Base-by-base conservation (phyloP, 2,113 vertebrate species). In the Anhinga rufa region DNA sequence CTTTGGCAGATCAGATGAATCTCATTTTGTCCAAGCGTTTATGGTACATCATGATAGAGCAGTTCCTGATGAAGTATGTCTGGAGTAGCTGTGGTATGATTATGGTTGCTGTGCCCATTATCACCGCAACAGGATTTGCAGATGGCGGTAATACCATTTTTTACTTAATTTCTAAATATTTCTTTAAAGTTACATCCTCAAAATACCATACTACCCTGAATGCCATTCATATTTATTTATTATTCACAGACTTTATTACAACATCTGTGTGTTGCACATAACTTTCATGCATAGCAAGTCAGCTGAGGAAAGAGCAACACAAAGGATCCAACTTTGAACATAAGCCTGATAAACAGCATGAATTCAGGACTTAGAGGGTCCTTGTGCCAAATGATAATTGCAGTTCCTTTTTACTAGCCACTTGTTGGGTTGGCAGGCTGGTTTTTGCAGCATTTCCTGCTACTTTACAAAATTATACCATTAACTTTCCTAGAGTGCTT, bases 11-110 rank as follows among this genome's bases (percentile, higher is more conserved):
- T 52, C 99, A 99, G 93, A 99, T 99, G 98, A 99, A 99, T 97
- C 98, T 99, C 84, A 99, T 99, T 97, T 98, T 99, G 83, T 99
- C 99, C 89, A 99, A 99, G 93, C 99, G 99, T 21, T 98, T 99
- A 22, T 99, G 99, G 99, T 99, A 99, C 97, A 98, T 99, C 97
- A 99, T 99, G 99, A 97, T 99, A 86, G 99, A 99, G 89, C 99
- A 99, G 96, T 99, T 99, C 97, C 98, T 99, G 95, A 99, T 99
- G 99, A 99, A 99, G 97, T 99, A 99, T 28, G 99, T 99, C 92
- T 99, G 99, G 99, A 99, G 99, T 91, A 95, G 98, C 97, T 98
- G 99, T 86, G 99, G 99, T 17, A 98, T 99, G 49, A 98, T 99
- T 92, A 99, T 99, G 99, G 99, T 99, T 5, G 99, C 99, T 28